Evolutionary conservation across 2,888 invertebrate genomes (phyloP).

Genomic region (Dicycla oo): DNA sequence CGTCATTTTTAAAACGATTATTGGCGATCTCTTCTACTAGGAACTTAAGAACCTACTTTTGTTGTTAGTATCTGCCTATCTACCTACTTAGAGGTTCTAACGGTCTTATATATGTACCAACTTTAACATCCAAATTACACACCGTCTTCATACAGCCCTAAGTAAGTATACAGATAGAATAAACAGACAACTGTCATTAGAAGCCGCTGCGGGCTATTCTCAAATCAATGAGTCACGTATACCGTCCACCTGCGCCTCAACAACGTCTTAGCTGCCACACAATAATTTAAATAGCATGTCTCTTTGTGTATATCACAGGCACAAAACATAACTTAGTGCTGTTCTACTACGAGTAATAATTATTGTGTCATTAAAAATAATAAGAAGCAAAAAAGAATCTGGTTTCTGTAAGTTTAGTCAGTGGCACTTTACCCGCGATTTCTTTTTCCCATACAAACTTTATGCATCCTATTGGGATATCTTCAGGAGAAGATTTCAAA

Average conservation of each 20-base stretch:
- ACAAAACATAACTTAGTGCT: slow-evolving; percentile 10
- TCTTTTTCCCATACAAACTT: background rate
- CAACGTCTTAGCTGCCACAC: slow-evolving; percentile 38
- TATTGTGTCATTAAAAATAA: slow-evolving; percentile 21
- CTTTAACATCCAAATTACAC: slow-evolving; percentile 40
- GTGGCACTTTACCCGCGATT: background rate
- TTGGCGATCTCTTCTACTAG: background rate
- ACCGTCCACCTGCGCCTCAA: slow-evolving; percentile 37
- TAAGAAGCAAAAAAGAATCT: slow-evolving; percentile 2
- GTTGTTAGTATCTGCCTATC: background rate
- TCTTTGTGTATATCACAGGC: slow-evolving; percentile 7
- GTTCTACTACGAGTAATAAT: slow-evolving; percentile 14
- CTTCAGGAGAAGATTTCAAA: background rate
- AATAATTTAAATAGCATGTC: slow-evolving; percentile 46
- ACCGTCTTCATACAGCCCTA: slow-evolving; percentile 23
- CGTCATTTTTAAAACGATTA: background rate
- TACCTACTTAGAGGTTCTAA: background rate
- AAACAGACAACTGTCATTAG: slow-evolving; percentile 53
- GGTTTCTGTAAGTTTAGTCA: background rate
- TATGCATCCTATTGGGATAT: background rate
- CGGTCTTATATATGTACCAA: background rate
- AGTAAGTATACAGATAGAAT: slow-evolving; percentile 39
- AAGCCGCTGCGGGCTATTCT: slow-evolving; percentile 51
- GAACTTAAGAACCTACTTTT: background rate
- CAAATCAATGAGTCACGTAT: slow-evolving; percentile 65